Base-by-base conservation (phyloP, 2,797 vertebrate species). In the Triplophysa bombifrons region DNA sequence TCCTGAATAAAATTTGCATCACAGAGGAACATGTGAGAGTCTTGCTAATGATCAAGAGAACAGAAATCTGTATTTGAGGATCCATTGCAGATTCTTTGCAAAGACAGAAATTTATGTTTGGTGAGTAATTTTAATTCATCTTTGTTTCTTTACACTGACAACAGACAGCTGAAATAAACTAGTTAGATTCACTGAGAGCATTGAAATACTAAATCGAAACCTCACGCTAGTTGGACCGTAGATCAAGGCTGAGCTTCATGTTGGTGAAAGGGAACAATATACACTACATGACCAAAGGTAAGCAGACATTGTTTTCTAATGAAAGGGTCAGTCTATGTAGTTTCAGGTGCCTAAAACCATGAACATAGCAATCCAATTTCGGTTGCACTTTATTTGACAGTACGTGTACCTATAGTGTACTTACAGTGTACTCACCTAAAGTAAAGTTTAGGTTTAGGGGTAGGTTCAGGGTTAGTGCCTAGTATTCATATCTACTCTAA, bases 101-200 rank as follows among this genome's bases (percentile, higher is more conserved):
- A 61, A 53, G 27, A 63, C 27, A n/a, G 63, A 66, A 16, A 38
- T 64, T 74, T 74, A 16, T 8, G 13, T 50, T 58, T 50, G 17
- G 7, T 12, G 41, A 20, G 48, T 27, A 3, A 27, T 19, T 61
- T 34, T n/a, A 50, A 74, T 74, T 63, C 41, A 17, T 53, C 25
- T 65, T 3, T 30, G n/a, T 53, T 38, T 75, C 2, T 65, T 12
- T 75, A 38, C 48, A 14, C 17, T 38, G 30, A 65, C 63, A 56
- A 67, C 63, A 46, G 63, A 55, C 63, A 66, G 5, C 63, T 75
- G 3, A 44, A 66, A 25, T 9, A 20, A 44, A 46, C 46, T 74
- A 64, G 48, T 65, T 55, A 55, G 20, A 66, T 48, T 55, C 48
- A 67, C 4, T 9, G 14, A 41, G 61, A 53, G 22, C 9, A 11